Percentiles rank a stretch among this genome's conserved stretches.
Evolutionary conservation across 2,113 vertebrate genomes (phyloP).

Genomic region (Cavia aperea): DNA sequence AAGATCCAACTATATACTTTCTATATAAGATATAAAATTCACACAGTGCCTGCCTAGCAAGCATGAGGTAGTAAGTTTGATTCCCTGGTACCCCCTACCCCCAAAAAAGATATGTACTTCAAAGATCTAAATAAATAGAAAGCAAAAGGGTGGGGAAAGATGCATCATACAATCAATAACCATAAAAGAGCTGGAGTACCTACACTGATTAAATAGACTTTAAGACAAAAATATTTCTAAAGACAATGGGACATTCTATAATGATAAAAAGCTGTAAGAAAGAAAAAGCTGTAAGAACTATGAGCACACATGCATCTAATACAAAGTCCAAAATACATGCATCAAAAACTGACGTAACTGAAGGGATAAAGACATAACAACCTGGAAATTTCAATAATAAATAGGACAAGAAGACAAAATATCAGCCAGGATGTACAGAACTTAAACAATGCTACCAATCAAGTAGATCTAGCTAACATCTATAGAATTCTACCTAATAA

Average conservation of each 20-base stretch:
- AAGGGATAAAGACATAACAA: slow-evolving; percentile 12
- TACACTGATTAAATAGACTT: not conserved
- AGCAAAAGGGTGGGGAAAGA: not conserved
- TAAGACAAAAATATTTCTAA: slow-evolving; percentile 24
- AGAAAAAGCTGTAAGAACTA: not conserved
- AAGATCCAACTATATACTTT: not conserved
- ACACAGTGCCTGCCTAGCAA: too few relatives aligned
- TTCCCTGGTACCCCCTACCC: too few relatives aligned
- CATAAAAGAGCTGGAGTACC: not conserved
- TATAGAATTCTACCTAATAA: not conserved
- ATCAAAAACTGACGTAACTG: slow-evolving; percentile 11
- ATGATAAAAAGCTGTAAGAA: not conserved
- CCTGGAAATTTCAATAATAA: not conserved
- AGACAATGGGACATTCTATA: slow-evolving; percentile 12
- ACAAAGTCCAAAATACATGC: slow-evolving; percentile 1
- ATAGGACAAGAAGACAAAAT: slow-evolving; percentile 11
- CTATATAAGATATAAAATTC: not conserved
- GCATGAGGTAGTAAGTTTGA: too few relatives aligned
- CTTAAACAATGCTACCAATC: not conserved
- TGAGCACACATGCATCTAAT: not conserved
- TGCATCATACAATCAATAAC: not conserved
- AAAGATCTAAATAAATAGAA: not conserved
- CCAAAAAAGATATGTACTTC: not conserved
- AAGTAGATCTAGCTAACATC: not conserved
- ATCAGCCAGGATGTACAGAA: not conserved